phyloP scores from a whole-genome alignment of 2,888 invertebrate species.

The Lycocerus yunnanus region DNA sequence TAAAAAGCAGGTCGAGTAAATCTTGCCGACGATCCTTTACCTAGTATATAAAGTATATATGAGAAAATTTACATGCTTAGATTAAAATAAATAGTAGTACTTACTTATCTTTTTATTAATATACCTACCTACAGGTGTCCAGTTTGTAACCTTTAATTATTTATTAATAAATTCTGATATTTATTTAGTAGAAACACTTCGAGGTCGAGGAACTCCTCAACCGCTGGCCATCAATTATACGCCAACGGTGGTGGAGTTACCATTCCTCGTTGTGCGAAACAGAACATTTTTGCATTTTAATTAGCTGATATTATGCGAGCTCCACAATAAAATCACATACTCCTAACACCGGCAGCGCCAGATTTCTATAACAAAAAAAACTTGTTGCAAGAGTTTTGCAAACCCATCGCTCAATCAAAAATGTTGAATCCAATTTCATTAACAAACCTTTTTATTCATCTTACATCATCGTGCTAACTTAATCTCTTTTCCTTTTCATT shows the following conservation, averaged over 20 bases:
- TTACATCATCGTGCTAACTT: background rate
- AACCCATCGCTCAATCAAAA: background rate
- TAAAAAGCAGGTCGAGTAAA: background rate
- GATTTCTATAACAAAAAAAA: background rate
- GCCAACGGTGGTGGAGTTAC: slow-evolving; percentile 90
- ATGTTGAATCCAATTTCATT: background rate
- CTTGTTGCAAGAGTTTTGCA: background rate
- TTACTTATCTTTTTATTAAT: background rate
- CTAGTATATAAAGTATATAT: background rate
- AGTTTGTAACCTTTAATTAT: background rate
- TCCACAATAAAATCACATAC: background rate
- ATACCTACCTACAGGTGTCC: background rate
- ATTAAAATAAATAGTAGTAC: background rate
- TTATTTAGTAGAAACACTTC: slow-evolving; percentile 52
- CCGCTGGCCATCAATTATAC: slow-evolving; percentile 69
- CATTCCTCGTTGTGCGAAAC: slow-evolving; percentile 60
- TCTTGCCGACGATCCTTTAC: background rate
- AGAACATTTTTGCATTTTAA: background rate
- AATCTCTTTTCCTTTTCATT: background rate
- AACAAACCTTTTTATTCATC: background rate
- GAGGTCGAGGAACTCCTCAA: slow-evolving; percentile 77
- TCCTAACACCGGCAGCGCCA: background rate
- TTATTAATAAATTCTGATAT: background rate
- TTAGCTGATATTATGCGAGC: background rate
- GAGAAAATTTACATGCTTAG: background rate